phyloP scores from a whole-genome alignment of 1,140 invertebrate genomes.

The Centruroides sculpturatus region DNA sequence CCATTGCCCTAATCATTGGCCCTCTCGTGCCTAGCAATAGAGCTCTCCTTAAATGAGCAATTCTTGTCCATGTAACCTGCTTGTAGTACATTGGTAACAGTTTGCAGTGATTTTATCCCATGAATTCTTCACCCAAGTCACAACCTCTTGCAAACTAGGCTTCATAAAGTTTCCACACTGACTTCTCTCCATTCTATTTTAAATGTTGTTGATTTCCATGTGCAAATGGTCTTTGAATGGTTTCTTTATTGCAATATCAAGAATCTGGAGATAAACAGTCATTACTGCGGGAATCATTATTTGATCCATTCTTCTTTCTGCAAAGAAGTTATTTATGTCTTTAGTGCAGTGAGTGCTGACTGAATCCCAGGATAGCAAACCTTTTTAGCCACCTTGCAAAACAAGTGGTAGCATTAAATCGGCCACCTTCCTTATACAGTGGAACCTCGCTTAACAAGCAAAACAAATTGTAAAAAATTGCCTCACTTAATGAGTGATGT shows the following conservation, averaged over 20 bases:
- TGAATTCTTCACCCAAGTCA: neutral
- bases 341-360: too few species aligned
- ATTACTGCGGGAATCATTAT: neutral
- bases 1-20: neutral
- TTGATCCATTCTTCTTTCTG: neutral
- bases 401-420: too few species aligned
- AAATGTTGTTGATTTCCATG: neutral
- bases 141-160: neutral
- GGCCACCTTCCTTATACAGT: too few species aligned
- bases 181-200: constrained; percentile 1
- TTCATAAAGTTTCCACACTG: neutral
- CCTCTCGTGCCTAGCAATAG: constrained; percentile 1
- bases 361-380: too few species aligned
- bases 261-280: neutral
- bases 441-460: too few species aligned
- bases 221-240: too few species aligned
- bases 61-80: constrained; percentile 7
- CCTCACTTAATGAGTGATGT: too few species aligned
- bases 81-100: constrained; percentile 1
- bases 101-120: constrained; percentile 1
- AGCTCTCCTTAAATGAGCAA: constrained; percentile 3
- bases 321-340: too few species aligned
- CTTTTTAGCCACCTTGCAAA: too few species aligned
- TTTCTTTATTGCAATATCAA: too few species aligned
- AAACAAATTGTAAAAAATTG: too few species aligned